These are phyloP conservation scores for Meteorus cinctellus DNA, from an alignment of 2,888 invertebrate species.

Conservation along the genomic window DNA sequence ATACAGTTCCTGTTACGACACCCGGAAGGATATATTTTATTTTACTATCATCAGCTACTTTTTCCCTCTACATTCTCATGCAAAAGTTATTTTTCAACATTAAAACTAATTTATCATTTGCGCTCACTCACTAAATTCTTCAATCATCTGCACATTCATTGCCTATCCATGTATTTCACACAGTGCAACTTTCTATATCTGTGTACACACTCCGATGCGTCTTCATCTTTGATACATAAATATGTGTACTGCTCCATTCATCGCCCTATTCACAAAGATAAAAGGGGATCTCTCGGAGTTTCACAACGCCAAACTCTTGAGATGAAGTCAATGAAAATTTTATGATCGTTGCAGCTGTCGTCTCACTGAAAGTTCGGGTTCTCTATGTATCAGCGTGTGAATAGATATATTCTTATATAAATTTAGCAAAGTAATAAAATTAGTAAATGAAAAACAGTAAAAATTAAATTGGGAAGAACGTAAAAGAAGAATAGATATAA, in stretches of 20 bases:
- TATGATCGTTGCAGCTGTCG: constrained; percentile 41
- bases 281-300: background rate
- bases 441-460: background rate
- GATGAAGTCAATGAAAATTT: constrained; percentile 46
- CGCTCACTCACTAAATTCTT: background rate
- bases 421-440: background rate
- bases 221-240: background rate
- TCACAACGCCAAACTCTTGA: constrained; percentile 18
- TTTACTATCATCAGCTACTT: background rate
- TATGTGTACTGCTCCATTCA: background rate
- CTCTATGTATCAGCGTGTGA: background rate
- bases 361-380: background rate
- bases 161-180: no score
- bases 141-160: background rate
- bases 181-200: no score
- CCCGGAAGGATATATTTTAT: background rate
- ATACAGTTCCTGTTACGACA: background rate
- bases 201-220: no score
- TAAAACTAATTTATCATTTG: background rate
- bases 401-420: background rate
- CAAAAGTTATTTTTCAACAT: background rate
- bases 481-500: background rate
- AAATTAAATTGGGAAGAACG: background rate
- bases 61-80: background rate
- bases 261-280: background rate